Evolutionary conservation across 1,140 invertebrate species (phyloP), one percentile per base, ranked within the genome.

Genomic region (Idris sp.): DNA sequence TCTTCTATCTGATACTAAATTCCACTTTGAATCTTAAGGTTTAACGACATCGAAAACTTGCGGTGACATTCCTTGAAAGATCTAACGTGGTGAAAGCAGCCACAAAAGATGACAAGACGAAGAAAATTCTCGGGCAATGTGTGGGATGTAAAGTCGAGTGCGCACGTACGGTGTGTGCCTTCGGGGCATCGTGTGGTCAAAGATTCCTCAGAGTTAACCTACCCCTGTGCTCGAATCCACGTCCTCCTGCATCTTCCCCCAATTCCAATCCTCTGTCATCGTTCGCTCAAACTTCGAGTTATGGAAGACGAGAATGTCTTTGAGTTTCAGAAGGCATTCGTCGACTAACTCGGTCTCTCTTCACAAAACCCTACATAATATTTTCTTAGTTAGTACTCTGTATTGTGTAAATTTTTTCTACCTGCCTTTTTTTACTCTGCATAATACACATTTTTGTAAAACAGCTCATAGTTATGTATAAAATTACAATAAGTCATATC

Each of bases 261-360:
- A 36, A 58, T 72, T 65, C 49, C 59, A 62, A 59, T 46, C 67
- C 44, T 62, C 38, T 58, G 51, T 49, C 74, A 46, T 48, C 62
- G 77, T 81, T 81, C 64, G 76, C 72, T 69, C 76, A 83, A 85
- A 86, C 79, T 86, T 85, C 77, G 56, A 79, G 75, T 77, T 80
- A 81, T 76, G 76, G 78, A 83, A 86, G 83, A 82, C 77, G 81
- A 85, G 85, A 87, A 87, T 87, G 85, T 86, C 86, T 87, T 86
- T 86, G 84, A 85, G 79, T 84, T 76, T 78, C 73, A 78, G 65
- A 78, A 85, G 83, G 84, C 80, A 85, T 86, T 76, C 74, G 69
- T 46, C 61, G 49, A 53, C 67, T 62, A 74, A 74, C 69, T n/a
- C n/a, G n/a, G n/a, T n/a, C 44, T 64, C 54, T 67, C 56, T 74